Evolutionary conservation across 2,797 vertebrate genomes (phyloP).

Genomic region (Xyrichtys novacula): DNA sequence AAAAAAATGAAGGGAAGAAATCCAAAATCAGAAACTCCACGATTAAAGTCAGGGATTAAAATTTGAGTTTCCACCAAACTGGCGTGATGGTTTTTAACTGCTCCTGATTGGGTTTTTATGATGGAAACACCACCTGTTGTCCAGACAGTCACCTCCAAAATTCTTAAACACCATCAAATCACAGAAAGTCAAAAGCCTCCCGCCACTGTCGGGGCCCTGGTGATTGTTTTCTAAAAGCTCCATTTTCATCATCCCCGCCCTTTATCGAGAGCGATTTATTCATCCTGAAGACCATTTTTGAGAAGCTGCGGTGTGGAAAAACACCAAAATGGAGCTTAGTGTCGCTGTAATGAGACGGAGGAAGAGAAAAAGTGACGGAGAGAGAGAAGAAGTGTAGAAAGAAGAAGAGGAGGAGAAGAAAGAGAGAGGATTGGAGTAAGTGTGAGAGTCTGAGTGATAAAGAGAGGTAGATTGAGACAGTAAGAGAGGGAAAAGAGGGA

Average conservation of each 20-base stretch:
- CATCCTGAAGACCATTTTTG: background rate
- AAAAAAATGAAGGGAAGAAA: too few species aligned
- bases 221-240: background rate
- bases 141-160: too few species aligned
- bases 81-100: too few species aligned
- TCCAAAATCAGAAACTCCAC: too few species aligned
- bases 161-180: too few species aligned
- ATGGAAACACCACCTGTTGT: too few species aligned
- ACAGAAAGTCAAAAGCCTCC: background rate
- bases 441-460: background rate
- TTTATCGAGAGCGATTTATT: background rate
- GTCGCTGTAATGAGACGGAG: background rate
- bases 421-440: background rate
- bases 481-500: background rate
- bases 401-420: conserved; percentile 20
- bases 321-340: background rate
- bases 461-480: background rate
- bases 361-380: background rate
- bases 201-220: background rate
- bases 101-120: too few species aligned
- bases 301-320: conserved; percentile 4
- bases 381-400: background rate
- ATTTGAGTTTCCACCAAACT: too few species aligned
- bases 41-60: too few species aligned
- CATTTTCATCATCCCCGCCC: background rate